Conservation (phyloP, 2,113 vertebrate genomes). For the Scopus umbretta region DNA sequence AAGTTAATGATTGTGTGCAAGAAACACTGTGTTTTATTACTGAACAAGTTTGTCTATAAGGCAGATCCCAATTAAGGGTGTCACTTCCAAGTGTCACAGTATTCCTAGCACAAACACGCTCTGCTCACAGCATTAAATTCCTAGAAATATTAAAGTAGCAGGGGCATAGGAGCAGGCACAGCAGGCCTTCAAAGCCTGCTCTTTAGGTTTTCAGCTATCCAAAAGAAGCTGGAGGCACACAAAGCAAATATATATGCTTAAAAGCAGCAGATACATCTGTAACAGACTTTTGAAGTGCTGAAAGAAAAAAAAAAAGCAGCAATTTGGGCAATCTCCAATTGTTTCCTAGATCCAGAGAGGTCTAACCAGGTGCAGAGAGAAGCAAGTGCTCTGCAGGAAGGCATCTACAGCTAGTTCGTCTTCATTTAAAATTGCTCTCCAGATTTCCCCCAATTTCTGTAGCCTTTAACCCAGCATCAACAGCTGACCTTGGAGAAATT, state of each 20-base stretch:
- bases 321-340: accelerated
- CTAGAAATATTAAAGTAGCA: not conserved
- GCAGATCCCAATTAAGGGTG: not conserved
- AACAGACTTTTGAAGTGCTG: not conserved
- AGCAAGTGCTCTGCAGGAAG: not conserved
- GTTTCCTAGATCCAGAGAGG: not conserved
- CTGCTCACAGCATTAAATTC: not conserved
- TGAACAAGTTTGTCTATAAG: not conserved
- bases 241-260: not conserved
- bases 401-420: not conserved
- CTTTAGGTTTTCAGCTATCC: not conserved
- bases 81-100: not conserved
- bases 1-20: not conserved
- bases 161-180: not conserved
- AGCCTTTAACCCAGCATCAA: not conserved
- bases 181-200: not conserved
- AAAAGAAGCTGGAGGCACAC: not conserved
- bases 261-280: accelerated
- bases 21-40: not conserved
- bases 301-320: not conserved
- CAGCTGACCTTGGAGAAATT: not conserved
- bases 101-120: not conserved
- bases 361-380: not conserved
- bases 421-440: not conserved
- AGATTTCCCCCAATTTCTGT: not conserved